These are phyloP conservation scores for Cerastis rubricosa DNA, from an alignment of 2,888 invertebrate species.

Conservation along the genomic window DNA sequence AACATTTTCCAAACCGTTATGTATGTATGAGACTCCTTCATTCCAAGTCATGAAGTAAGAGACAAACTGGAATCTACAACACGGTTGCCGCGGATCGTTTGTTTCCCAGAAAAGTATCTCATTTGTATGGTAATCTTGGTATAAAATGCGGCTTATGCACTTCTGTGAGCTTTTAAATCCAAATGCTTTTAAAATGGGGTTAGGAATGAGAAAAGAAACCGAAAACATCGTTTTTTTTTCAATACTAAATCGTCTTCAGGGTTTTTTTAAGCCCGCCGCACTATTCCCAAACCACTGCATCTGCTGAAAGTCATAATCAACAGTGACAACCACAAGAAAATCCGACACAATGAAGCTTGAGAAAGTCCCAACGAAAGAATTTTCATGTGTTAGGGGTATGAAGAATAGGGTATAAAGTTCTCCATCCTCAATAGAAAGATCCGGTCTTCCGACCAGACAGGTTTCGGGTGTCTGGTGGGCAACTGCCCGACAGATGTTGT, in stretches of 20 bases:
- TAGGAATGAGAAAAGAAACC: not conserved
- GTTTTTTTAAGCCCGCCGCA: not conserved
- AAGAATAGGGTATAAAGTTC: too few species aligned
- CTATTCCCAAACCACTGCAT: too few species aligned
- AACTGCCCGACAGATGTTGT: too few species aligned
- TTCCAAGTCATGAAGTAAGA: conserved; percentile 28
- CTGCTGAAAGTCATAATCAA: too few species aligned
- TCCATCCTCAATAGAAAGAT: too few species aligned
- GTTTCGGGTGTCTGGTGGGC: too few species aligned
- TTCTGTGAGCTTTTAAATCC: conserved; percentile 4
- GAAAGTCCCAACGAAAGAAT: too few species aligned
- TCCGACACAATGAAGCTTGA: too few species aligned
- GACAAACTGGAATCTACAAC: conserved; percentile 15
- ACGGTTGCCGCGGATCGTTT: conserved; percentile 6
- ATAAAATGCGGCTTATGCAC: conserved; percentile 9
- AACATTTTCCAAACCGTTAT: not conserved
- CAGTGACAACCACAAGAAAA: too few species aligned
- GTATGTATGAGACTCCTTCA: not conserved
- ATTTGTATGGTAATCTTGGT: conserved; percentile 43
- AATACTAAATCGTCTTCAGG: not conserved
- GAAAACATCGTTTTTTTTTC: not conserved
- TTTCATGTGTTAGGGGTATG: too few species aligned
- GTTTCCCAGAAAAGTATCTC: conserved; percentile 2
- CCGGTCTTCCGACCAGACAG: too few species aligned
- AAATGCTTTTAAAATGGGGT: not conserved